Evolutionary conservation across 2,113 vertebrate species (phyloP).

Genomic region (Lycaon pictus): DNA sequence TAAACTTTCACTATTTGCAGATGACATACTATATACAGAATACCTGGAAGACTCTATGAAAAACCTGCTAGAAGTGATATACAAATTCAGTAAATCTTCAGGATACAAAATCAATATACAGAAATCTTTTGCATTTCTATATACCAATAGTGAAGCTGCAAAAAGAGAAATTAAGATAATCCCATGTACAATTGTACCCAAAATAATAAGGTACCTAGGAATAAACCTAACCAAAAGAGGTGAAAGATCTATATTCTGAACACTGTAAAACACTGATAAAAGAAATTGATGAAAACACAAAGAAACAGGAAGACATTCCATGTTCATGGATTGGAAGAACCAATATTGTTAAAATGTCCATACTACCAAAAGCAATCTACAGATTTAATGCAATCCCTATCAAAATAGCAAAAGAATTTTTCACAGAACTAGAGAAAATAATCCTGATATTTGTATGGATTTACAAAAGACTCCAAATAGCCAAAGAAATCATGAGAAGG

Average conservation of each 20-base stretch:
- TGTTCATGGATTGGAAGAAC: background rate
- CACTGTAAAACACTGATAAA: background rate
- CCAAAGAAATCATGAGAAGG: background rate
- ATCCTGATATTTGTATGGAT: background rate
- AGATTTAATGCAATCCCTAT: background rate
- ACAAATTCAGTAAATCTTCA: background rate
- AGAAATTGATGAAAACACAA: background rate
- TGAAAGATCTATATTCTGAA: background rate
- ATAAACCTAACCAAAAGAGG: background rate
- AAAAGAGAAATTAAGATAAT: background rate
- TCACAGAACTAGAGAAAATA: background rate
- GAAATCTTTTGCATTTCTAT: background rate
- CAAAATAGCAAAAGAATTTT: background rate
- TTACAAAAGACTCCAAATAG: background rate
- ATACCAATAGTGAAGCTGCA: background rate
- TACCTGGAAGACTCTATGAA: background rate
- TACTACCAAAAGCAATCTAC: background rate
- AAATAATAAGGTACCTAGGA: background rate
- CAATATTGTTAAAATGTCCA: background rate
- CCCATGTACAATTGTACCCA: background rate
- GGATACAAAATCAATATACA: background rate
- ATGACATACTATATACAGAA: too few relatives aligned
- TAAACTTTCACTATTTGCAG: too few relatives aligned
- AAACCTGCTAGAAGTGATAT: background rate
- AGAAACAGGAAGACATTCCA: background rate